These are phyloP conservation scores for Rhagologus leucostigma DNA, from an alignment of 2,113 vertebrate genomes.

Conservation along the genomic window DNA sequence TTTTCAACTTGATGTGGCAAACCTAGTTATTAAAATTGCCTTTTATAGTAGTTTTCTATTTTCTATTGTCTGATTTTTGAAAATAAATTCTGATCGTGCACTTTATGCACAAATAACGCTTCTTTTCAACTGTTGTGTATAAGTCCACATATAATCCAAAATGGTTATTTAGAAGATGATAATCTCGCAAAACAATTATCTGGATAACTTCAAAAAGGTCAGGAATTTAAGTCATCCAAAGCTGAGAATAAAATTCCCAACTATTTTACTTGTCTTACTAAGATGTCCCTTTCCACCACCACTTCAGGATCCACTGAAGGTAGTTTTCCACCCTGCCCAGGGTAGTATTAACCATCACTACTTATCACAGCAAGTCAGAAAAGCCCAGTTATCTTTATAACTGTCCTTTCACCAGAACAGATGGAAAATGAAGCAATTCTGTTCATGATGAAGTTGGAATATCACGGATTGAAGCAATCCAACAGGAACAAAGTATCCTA, in stretches of 20 bases:
- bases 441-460: background rate
- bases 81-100: background rate
- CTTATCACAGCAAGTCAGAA: background rate
- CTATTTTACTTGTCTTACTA: background rate
- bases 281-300: background rate
- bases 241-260: background rate
- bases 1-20: background rate
- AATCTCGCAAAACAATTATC: background rate
- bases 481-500: background rate
- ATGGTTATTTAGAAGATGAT: background rate
- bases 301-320: background rate
- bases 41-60: background rate
- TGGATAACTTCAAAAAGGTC: background rate
- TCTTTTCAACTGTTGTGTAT: background rate
- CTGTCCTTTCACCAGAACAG: background rate
- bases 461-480: background rate
- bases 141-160: background rate
- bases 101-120: fast-evolving
- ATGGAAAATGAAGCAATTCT: background rate
- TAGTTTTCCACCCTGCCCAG: background rate
- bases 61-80: background rate
- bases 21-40: background rate
- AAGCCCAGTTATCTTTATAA: background rate
- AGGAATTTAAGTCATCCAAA: background rate
- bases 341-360: background rate